phyloP scores from a whole-genome alignment of 2,113 vertebrate species.

The Cheirogaleus medius region DNA sequence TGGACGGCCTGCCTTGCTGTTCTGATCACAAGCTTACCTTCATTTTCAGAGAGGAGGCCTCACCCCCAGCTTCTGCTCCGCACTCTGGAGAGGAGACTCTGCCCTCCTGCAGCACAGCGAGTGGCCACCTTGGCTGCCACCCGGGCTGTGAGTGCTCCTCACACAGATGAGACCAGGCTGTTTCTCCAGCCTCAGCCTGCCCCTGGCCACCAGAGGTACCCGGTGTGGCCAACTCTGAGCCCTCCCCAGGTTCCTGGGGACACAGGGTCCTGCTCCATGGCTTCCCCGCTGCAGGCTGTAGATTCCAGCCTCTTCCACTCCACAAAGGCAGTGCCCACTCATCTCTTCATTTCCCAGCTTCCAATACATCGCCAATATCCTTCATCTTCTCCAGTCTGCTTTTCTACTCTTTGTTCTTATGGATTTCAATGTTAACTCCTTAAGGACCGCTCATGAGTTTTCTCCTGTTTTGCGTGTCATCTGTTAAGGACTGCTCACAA shows the following conservation, averaged over 20 bases:
- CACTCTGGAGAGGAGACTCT: neutral
- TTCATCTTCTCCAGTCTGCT: neutral
- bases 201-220: too few relatives aligned
- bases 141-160: neutral
- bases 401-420: neutral
- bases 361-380: neutral
- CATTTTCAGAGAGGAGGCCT: neutral
- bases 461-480: too few relatives aligned
- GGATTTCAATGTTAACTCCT: neutral
- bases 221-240: neutral
- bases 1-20: rapidly evolving
- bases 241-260: too few relatives aligned
- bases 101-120: neutral
- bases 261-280: neutral
- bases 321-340: neutral
- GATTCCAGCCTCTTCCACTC: too few relatives aligned
- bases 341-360: neutral
- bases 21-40: neutral
- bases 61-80: neutral
- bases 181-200: neutral
- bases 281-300: neutral
- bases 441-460: too few relatives aligned
- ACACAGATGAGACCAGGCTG: neutral
- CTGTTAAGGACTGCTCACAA: too few relatives aligned
- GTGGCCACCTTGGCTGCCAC: neutral